These are phyloP conservation scores for Aegithalos caudatus DNA, from an alignment of 2,113 vertebrate species.

Conservation along the genomic window DNA sequence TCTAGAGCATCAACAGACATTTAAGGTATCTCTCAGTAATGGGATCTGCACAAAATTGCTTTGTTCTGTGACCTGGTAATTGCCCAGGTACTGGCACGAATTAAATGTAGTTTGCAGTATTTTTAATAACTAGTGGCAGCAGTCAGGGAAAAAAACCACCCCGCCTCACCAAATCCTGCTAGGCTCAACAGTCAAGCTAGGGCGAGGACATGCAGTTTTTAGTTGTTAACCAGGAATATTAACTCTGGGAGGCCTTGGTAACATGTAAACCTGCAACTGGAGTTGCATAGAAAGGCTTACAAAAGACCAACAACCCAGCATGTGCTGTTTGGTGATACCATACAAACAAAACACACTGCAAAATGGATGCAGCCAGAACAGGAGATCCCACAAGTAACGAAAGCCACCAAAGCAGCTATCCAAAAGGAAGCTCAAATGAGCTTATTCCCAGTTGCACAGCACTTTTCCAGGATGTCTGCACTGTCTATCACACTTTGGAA, in stretches of 20 bases:
- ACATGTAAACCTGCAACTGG: not conserved
- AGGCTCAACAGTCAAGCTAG: not conserved
- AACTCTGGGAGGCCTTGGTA: not conserved
- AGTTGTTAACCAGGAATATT: not conserved
- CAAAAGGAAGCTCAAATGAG: slow-evolving; percentile 22
- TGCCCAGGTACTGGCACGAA: not conserved
- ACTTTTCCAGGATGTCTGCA: slow-evolving; percentile 21
- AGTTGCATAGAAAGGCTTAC: not conserved
- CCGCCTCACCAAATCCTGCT: not conserved
- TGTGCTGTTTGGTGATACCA: not conserved
- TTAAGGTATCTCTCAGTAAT: not conserved
- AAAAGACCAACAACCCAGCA: not conserved
- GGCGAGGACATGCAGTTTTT: not conserved
- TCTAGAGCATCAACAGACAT: not conserved
- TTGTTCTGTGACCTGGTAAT: not conserved
- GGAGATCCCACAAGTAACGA: not conserved
- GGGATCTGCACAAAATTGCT: not conserved
- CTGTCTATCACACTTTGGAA: slow-evolving; percentile 29
- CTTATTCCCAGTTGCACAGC: not conserved
- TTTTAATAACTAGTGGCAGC: not conserved
- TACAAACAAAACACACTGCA: not conserved
- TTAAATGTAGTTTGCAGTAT: not conserved
- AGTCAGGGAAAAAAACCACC: not conserved
- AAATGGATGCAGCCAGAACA: slow-evolving; percentile 15
- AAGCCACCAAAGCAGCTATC: slow-evolving; percentile 6